Conservation (phyloP, 2,113 vertebrate genomes). For the Piaya cayana region DNA sequence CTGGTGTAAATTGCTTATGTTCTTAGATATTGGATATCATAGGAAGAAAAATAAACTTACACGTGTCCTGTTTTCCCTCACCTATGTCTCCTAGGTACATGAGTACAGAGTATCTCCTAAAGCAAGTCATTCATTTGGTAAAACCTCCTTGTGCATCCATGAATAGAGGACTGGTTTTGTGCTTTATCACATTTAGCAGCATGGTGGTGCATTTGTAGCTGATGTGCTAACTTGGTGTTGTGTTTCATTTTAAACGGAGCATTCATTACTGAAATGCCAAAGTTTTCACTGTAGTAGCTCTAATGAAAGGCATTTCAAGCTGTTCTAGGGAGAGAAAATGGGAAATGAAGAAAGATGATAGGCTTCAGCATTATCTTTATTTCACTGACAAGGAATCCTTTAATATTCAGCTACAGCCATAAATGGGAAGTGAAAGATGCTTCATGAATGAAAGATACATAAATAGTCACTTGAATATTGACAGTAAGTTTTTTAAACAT, state of each 20-base stretch:
- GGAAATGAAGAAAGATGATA: neutral
- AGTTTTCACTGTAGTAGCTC: neutral
- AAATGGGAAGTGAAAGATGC: slow-evolving; percentile 30
- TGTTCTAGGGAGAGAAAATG: neutral
- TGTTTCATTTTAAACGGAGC: neutral
- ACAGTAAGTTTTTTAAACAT: neutral
- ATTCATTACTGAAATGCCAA: slow-evolving; percentile 19
- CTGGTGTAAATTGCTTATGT: neutral
- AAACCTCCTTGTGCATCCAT: neutral
- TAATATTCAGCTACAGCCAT: slow-evolving; percentile 16
- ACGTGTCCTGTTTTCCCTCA: neutral
- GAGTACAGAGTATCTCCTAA: neutral
- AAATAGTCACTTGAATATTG: slow-evolving; percentile 59
- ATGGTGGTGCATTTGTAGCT: neutral
- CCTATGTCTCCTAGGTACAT: neutral
- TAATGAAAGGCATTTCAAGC: neutral
- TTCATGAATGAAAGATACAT: slow-evolving; percentile 50
- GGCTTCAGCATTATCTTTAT: neutral
- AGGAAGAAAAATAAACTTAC: neutral
- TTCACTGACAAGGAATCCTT: slow-evolving; percentile 29
- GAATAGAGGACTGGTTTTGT: neutral
- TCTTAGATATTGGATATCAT: neutral
- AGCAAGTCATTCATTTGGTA: neutral
- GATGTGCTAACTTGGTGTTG: neutral
- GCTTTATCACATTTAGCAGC: neutral